Percentiles rank a stretch among this genome's conserved stretches.
These are phyloP conservation scores for Phengaris alcon DNA, from an alignment of 2,888 invertebrate species.

Conservation along the genomic window DNA sequence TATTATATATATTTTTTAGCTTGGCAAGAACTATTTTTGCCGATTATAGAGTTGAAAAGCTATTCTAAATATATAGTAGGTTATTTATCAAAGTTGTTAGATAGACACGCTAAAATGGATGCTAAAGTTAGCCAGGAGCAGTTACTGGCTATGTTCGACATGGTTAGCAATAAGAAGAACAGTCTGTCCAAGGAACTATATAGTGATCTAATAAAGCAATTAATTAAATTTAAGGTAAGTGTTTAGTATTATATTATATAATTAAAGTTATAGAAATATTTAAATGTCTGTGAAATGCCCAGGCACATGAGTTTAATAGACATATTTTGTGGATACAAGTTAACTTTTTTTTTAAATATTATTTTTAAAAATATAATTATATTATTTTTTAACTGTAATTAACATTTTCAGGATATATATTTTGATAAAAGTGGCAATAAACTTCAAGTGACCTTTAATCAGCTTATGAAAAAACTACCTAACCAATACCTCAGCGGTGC, in stretches of 20 bases:
- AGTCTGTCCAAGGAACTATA: slow-evolving; percentile 76
- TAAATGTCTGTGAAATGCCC: background rate
- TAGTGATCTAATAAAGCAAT: slow-evolving; percentile 75
- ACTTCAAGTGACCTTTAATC: slow-evolving; percentile 79
- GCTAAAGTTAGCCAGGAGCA: slow-evolving; percentile 74
- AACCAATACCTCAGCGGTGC: slow-evolving; percentile 69
- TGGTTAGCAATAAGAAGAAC: slow-evolving; percentile 78
- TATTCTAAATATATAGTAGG: slow-evolving; percentile 82
- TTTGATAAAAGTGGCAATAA: slow-evolving; percentile 70
- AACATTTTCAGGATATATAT: slow-evolving; percentile 63
- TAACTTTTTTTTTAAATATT: too few species aligned
- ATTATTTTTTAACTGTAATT: background rate
- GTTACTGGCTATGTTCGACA: slow-evolving; percentile 80
- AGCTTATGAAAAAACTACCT: slow-evolving; percentile 82
- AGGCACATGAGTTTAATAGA: too few species aligned
- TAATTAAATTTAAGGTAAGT: slow-evolving; percentile 78
- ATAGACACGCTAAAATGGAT: slow-evolving; percentile 61
- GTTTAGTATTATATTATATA: background rate
- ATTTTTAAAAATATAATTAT: too few species aligned
- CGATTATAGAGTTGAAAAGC: slow-evolving; percentile 84
- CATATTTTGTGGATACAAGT: too few species aligned
- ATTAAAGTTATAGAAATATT: background rate
- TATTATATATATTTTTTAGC: slow-evolving; percentile 63
- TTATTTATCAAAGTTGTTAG: slow-evolving; percentile 79
- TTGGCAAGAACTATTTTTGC: slow-evolving; percentile 87